A percentile compares a stretch with the other conserved stretches of the same genome.
These are phyloP conservation scores for Chiloscyllium punctatum DNA, from an alignment of 2,797 vertebrate species.

Conservation along the genomic window DNA sequence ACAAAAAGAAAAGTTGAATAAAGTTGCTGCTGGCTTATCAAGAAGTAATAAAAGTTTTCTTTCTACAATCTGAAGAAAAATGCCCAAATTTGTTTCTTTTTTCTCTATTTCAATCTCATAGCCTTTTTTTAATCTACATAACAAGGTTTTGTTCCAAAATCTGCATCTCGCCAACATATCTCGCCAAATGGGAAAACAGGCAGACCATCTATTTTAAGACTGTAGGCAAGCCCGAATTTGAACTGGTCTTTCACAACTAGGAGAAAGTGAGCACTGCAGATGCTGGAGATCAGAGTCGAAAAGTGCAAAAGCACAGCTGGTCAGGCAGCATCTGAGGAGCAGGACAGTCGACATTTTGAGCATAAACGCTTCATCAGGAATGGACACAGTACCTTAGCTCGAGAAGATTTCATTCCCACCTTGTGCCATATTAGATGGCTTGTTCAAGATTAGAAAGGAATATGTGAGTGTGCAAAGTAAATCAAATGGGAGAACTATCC, in stretches of 20 bases:
- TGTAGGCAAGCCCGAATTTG: neutral
- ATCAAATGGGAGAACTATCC: no score
- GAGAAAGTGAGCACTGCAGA: no score
- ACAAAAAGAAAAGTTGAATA: slow-evolving; percentile 8
- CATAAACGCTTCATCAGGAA: no score
- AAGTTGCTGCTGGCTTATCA: neutral
- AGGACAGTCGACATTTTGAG: no score
- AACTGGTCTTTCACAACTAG: neutral
- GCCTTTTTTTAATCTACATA: neutral
- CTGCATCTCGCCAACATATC: neutral
- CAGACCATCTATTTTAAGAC: neutral
- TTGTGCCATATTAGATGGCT: neutral
- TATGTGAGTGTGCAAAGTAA: neutral
- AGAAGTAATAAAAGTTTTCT: neutral
- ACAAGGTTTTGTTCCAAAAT: neutral
- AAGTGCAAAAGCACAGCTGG: no score
- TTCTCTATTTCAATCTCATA: neutral
- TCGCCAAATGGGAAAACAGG: neutral
- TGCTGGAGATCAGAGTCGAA: no score
- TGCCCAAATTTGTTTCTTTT: slow-evolving; percentile 3
- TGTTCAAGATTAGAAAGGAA: neutral
- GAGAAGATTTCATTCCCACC: neutral
- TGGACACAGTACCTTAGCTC: no score
- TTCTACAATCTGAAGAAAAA: neutral
- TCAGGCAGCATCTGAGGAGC: no score